A percentile compares a stretch with the other conserved stretches of the same genome.
phyloP scores from a whole-genome alignment of 2,888 invertebrate genomes.

The Yponomeuta plumbellus region DNA sequence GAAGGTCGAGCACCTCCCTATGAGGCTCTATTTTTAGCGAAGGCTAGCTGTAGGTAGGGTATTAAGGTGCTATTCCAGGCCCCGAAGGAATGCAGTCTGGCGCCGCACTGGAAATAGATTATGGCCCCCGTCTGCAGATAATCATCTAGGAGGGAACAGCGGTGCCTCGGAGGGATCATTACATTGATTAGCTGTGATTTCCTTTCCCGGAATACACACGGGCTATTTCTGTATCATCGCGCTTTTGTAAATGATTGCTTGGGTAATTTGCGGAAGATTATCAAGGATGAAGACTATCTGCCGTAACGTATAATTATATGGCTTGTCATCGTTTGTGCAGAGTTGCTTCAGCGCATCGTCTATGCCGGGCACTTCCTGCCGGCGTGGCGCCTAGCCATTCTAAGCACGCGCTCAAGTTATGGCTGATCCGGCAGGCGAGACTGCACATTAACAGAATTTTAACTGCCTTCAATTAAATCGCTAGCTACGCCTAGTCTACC shows the following conservation, averaged over 20 bases:
- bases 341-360: background rate
- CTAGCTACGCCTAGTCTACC: slow-evolving; percentile 31
- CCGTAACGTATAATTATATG: slow-evolving; percentile 6
- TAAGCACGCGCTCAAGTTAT: slow-evolving; percentile 52
- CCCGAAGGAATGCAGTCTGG: slow-evolving; percentile 66
- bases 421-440: slow-evolving; percentile 61
- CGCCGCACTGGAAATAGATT: slow-evolving; percentile 64
- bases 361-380: slow-evolving; percentile 19
- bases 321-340: slow-evolving; percentile 7
- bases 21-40: slow-evolving; percentile 52
- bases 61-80: slow-evolving; percentile 61
- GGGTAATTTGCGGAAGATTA: background rate
- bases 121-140: slow-evolving; percentile 35
- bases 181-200: slow-evolving; percentile 16
- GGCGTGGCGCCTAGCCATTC: background rate
- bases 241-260: slow-evolving; percentile 3
- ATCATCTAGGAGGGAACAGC: slow-evolving; percentile 12
- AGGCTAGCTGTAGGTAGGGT: slow-evolving; percentile 47
- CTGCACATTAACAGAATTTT: slow-evolving; percentile 61
- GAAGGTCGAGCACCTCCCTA: slow-evolving; percentile 42
- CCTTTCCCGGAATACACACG: slow-evolving; percentile 1
- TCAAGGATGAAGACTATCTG: background rate
- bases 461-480: slow-evolving; percentile 65
- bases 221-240: slow-evolving; percentile 8
- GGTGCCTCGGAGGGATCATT: slow-evolving; percentile 16